phyloP scores from a whole-genome alignment of 2,113 vertebrate species.

The Cyprinodon tularosa region DNA sequence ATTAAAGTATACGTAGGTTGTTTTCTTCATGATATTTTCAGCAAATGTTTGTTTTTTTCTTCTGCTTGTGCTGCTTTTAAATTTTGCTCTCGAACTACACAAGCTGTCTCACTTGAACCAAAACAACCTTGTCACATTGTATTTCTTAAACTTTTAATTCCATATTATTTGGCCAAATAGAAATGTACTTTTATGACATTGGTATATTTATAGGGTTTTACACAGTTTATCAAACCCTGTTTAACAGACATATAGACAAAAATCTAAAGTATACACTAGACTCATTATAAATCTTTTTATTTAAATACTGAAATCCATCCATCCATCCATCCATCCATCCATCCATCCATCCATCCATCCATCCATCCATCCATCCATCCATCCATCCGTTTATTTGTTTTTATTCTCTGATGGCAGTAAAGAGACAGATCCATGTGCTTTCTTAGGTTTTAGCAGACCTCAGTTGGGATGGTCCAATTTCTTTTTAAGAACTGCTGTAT shows the following conservation, averaged over 20 bases:
- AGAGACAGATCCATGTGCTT: no score
- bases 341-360: no score
- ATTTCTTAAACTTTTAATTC: conserved; percentile 3
- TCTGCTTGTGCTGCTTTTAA: conserved; percentile 35
- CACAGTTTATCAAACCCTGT: neutral
- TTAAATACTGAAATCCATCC: no score
- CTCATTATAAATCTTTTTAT: no score
- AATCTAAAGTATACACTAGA: no score
- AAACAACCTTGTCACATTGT: conserved; percentile 13
- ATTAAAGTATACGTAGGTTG: conserved; percentile 35
- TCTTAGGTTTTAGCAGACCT: no score
- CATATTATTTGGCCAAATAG: conserved; percentile 4
- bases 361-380: no score
- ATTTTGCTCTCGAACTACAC: conserved; percentile 25
- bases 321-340: no score
- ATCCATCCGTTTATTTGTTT: no score
- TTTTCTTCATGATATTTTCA: conserved; percentile 64
- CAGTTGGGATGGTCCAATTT: no score
- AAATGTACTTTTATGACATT: neutral
- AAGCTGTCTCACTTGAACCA: conserved; percentile 8
- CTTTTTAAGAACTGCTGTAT: no score
- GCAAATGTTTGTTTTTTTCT: conserved; percentile 44
- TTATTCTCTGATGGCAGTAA: no score
- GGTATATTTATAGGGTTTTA: conserved; percentile 4
- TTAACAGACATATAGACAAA: neutral